These are phyloP conservation scores for Chrysopilus asiliformis DNA, from an alignment of 2,888 invertebrate genomes.

Conservation along the genomic window DNA sequence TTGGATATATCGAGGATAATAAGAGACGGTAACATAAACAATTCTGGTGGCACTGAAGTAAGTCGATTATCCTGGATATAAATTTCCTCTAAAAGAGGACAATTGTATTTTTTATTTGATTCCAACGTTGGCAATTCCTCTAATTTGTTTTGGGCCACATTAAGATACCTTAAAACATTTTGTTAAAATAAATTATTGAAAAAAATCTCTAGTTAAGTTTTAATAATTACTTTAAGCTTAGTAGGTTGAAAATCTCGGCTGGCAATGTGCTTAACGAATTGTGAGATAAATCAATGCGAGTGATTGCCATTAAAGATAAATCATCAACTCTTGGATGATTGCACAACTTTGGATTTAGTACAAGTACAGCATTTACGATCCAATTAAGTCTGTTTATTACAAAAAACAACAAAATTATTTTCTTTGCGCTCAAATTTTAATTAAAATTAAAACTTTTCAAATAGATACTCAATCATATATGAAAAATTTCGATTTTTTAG, in stretches of 20 bases:
- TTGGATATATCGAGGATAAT: conserved; percentile 82
- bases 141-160: conserved; percentile 80
- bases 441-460: conserved; percentile 21
- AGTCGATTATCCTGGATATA: conserved; percentile 86
- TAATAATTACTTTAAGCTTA: conserved; percentile 50
- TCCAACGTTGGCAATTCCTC: conserved; percentile 51
- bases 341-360: conserved; percentile 70
- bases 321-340: conserved; percentile 51
- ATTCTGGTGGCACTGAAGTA: conserved; percentile 62
- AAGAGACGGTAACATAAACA: conserved; percentile 69
- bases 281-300: conserved; percentile 82
- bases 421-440: conserved; percentile 10
- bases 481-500: background rate
- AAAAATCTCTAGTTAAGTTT: background rate
- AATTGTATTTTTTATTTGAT: conserved; percentile 39
- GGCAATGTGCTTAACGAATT: conserved; percentile 75
- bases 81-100: conserved; percentile 76
- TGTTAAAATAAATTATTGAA: conserved; percentile 3
- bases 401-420: background rate
- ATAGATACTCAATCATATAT: background rate
- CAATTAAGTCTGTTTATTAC: conserved; percentile 48
- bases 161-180: conserved; percentile 46
- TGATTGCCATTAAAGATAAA: conserved; percentile 77
- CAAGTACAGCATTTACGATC: conserved; percentile 70
- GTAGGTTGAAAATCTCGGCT: conserved; percentile 65